Evolutionary conservation across 2,113 vertebrate genomes (phyloP), one percentile per base, ranked within the genome.

Genomic region (Trochalopteron elliotii): DNA sequence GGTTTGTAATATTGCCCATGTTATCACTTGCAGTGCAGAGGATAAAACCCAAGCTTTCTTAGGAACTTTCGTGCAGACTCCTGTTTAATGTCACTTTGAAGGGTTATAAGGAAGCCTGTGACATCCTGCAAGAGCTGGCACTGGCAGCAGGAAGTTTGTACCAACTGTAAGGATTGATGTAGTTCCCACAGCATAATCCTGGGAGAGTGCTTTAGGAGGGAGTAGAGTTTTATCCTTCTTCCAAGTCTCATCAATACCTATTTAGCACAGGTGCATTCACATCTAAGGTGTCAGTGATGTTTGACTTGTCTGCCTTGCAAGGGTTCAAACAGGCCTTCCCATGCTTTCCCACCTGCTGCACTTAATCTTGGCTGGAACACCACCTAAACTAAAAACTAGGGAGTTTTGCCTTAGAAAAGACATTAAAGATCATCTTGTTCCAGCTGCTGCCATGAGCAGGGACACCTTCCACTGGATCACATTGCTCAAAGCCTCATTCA

Each of bases 21-120:
- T 83, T 69, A 92, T 86, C 56, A 81, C 52, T 93, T 88, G 49
- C 44, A 78, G 44, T 37, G 21, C 40, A 72, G 70, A 74, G 57
- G 5, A 77, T 86, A 40, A 89, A 90, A 52, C 8, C 18, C 2
- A 10, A 83, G 28, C 8, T 95, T 77, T 95, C 55, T 80, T 2
- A 9, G 50, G 50, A 8, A 89, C 35, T 24, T 71, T 94, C 45
- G 69, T 2, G 0, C 47, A 59, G 31, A 49, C 25, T 95, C n/a
- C 42, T 44, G 61, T 83, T 61, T 45, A 92, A 64, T 5, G 0
- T 70, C 47, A 69, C 28, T 77, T 92, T 80, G 78, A 94, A 94
- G 30, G 28, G 33, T 50, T 60, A 69, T 56, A 49, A 83, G 71
- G 71, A 93, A 60, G 27, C 23, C 67, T 79, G 50, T 50, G 37